These are phyloP conservation scores for Dynastes grantii DNA, from an alignment of 2,888 invertebrate genomes.

Conservation along the genomic window DNA sequence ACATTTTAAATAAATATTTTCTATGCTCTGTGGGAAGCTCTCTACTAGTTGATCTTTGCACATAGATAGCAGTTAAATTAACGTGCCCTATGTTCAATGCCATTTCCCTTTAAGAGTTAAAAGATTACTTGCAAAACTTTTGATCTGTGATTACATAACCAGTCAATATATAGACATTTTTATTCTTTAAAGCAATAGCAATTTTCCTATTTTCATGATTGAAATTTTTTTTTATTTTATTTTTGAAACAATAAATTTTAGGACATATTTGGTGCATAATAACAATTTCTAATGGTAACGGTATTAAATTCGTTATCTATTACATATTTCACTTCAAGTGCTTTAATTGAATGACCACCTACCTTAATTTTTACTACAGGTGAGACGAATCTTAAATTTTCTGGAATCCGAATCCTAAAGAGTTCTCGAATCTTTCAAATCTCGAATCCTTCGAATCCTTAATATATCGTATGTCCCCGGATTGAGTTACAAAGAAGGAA, in stretches of 20 bases:
- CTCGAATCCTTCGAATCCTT: too few relatives aligned
- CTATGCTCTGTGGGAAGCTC: constrained; percentile 6
- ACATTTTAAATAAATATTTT: constrained; percentile 26
- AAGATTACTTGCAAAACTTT: constrained; percentile 10
- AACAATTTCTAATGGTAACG: constrained; percentile 13
- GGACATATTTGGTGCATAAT: constrained; percentile 8
- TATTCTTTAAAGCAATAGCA: constrained; percentile 7
- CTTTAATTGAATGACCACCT: too few relatives aligned
- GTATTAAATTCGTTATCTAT: constrained; percentile 10
- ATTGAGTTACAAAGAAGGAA: too few relatives aligned
- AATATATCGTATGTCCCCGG: too few relatives aligned
- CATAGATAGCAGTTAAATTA: constrained; percentile 8
- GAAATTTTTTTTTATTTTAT: neutral
- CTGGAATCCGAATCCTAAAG: too few relatives aligned
- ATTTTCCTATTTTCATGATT: constrained; percentile 12
- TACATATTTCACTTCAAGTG: neutral
- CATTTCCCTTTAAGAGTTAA: constrained; percentile 18
- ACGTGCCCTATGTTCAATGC: constrained; percentile 18
- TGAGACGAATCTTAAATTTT: too few relatives aligned
- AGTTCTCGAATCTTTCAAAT: too few relatives aligned
- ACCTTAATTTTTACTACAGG: too few relatives aligned
- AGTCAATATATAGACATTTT: neutral
- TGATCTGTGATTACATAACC: constrained; percentile 6
- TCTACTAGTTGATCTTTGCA: constrained; percentile 18
- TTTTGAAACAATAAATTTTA: constrained; percentile 11